Conservation (phyloP, 2,113 vertebrate species). For the Tragelaphus scriptus region DNA sequence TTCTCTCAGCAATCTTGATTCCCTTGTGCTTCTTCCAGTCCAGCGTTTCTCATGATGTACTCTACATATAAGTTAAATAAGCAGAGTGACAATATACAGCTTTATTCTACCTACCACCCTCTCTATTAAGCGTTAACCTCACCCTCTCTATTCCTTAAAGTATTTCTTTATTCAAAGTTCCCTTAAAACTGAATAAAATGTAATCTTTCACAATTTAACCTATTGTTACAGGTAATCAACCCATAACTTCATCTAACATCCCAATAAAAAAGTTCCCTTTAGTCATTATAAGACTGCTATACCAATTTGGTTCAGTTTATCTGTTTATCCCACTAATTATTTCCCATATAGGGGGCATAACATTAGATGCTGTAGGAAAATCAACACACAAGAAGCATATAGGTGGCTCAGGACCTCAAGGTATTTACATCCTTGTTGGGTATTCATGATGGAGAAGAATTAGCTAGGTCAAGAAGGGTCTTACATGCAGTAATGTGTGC, state of each 20-base stretch:
- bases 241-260: not conserved
- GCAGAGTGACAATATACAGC: too few relatives aligned
- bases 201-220: not conserved
- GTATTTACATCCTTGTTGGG: not conserved
- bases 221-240: not conserved
- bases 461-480: not conserved
- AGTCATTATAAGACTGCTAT: not conserved
- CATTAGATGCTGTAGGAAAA: not conserved
- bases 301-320: not conserved
- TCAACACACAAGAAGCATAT: not conserved
- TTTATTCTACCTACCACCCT: not conserved
- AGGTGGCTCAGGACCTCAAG: not conserved
- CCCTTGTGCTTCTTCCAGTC: too few relatives aligned
- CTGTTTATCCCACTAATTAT: not conserved
- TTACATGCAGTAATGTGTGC: not conserved
- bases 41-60: too few relatives aligned
- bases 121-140: not conserved
- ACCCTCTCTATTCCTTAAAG: not conserved
- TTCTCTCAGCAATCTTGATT: too few relatives aligned
- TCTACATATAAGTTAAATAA: too few relatives aligned
- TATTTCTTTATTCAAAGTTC: not conserved
- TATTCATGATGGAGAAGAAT: not conserved
- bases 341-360: not conserved
- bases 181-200: not conserved
- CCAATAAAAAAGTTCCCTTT: not conserved